These are phyloP conservation scores for Saccostrea cuccullata DNA, from an alignment of 1,140 invertebrate genomes.

Conservation along the genomic window DNA sequence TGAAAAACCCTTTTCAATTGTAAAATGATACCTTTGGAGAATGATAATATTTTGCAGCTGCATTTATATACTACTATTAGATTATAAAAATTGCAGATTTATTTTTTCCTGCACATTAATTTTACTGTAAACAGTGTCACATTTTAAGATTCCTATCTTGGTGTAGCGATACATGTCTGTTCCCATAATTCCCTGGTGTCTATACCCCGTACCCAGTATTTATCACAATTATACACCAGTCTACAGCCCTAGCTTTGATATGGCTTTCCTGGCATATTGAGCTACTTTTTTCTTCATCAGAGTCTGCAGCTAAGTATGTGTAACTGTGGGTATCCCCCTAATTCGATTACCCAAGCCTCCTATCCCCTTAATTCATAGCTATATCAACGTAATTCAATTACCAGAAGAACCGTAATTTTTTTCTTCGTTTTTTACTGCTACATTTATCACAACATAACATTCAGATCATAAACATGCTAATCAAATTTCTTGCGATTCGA, in stretches of 20 bases:
- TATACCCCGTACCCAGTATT: neutral
- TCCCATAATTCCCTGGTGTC: neutral
- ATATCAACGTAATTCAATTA: constrained; percentile 32
- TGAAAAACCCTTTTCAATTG: neutral
- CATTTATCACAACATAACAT: constrained; percentile 33
- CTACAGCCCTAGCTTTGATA: neutral
- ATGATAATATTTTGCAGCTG: too few species aligned
- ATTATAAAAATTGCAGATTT: too few species aligned
- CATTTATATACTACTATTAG: neutral
- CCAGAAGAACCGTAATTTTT: neutral
- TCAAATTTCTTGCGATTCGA: constrained; percentile 31
- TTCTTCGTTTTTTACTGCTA: neutral
- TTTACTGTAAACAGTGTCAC: neutral
- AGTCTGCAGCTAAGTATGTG: constrained; percentile 7
- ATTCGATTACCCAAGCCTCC: constrained; percentile 17
- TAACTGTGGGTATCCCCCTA: neutral
- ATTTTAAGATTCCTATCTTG: neutral
- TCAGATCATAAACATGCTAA: constrained; percentile 31
- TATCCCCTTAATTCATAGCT: constrained; percentile 27
- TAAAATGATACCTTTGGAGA: too few species aligned
- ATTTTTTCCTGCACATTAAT: too few species aligned
- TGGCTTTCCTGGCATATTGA: neutral
- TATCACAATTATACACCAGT: neutral
- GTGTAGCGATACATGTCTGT: neutral
- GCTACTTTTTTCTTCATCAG: neutral